Evolutionary conservation across 2,888 invertebrate genomes (phyloP), one percentile per base, ranked within the genome.

Genomic region (Nematopogon swammerdamellus): DNA sequence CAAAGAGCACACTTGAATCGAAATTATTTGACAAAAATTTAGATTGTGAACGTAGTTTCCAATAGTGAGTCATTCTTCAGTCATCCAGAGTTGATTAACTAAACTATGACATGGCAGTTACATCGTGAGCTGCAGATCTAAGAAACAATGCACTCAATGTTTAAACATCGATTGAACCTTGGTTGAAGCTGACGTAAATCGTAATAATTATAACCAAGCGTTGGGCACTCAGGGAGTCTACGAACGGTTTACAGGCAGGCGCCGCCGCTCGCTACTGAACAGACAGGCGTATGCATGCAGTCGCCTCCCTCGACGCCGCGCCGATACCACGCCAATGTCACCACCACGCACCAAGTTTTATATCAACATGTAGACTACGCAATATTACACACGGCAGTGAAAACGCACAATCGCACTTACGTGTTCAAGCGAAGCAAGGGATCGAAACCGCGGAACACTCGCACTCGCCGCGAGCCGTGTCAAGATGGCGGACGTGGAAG

Each of bases 401-500:
- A 36, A 14, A 3, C 3, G 14, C 36, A 3, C 36, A 14, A 3
- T 36, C n/a, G 36, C n/a, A 36, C 36, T 8, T 36, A 36, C 36
- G 36, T 36, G 36, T 4, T 36, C 8, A 36, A 50, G 50, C 48
- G 51, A 50, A 51, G 44, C 44, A 45, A 45, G 44, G 43, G 47
- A 20, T 20, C 20, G 29, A 49, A 46, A 51, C 51, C 51, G 50
- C 51, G 51, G 51, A 53, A 53, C 50, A 53, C 52, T 51, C 52
- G 50, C 51, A 49, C 47, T 36, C 36, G 36, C 71, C 84, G 84
- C 82, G 84, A 83, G 81, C 84, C 85, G 84, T 83, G 87, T 87
- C 87, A 89, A 89, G 87, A 89, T 89, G 89, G 88, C 88, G 87
- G 87, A 86, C 85, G 85, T 85, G 84, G 84, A 87, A 84, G 83